Conservation (phyloP, 2,888 invertebrate species). For the Mactromeris polynyma region DNA sequence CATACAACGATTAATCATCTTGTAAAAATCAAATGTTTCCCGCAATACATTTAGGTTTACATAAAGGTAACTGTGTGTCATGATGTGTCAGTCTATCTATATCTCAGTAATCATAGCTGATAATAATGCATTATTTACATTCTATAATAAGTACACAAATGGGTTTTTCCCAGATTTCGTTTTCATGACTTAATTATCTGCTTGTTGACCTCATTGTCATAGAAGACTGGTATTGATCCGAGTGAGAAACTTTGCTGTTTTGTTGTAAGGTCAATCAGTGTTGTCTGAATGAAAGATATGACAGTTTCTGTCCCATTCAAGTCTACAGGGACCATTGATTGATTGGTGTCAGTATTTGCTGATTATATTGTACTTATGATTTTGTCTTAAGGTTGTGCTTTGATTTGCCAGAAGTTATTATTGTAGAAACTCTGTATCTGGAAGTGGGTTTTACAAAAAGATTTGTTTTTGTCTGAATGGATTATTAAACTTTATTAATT, state of each 20-base stretch:
- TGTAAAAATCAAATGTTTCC: conserved; percentile 10
- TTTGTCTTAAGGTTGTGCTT: background rate
- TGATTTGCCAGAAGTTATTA: too few relatives aligned
- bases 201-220: conserved; percentile 50
- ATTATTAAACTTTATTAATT: too few relatives aligned
- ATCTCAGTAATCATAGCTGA: conserved; percentile 40
- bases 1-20: background rate
- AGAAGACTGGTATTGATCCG: conserved; percentile 44
- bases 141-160: conserved; percentile 64
- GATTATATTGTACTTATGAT: conserved; percentile 9
- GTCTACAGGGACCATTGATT: conserved; percentile 10
- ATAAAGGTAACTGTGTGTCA: conserved; percentile 23
- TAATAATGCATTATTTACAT: conserved; percentile 62
- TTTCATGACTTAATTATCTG: conserved; percentile 60
- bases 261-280: conserved; percentile 32
- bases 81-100: conserved; percentile 1
- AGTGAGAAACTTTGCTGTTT: conserved; percentile 28
- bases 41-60: background rate
- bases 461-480: too few relatives aligned
- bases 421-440: too few relatives aligned
- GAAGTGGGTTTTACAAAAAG: too few relatives aligned
- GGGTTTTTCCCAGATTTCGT: conserved; percentile 64
- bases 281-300: conserved; percentile 7
- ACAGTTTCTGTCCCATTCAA: conserved; percentile 9
- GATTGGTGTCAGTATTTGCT: background rate